Evolutionary conservation across 2,888 invertebrate genomes (phyloP).

Genomic region (Drosophila barbarae): DNA sequence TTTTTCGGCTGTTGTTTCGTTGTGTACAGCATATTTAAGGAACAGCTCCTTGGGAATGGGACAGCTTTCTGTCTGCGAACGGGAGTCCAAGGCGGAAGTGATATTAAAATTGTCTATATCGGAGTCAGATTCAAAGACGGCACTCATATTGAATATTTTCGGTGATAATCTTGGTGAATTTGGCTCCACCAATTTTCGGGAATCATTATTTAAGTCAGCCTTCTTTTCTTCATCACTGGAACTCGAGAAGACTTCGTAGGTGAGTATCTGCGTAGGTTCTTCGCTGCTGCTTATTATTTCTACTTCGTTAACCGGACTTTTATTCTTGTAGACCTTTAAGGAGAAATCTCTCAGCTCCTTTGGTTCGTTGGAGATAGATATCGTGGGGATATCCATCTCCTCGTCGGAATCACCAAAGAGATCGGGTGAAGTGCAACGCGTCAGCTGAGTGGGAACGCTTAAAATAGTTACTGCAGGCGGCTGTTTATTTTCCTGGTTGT

Average conservation of each 20-base stretch:
- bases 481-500: conserved; percentile 43
- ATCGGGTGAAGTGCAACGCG: conserved; percentile 75
- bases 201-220: not conserved
- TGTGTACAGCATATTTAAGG: conserved; percentile 29
- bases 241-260: conserved; percentile 74
- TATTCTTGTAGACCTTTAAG: conserved; percentile 38
- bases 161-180: not conserved
- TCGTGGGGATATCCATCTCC: not conserved
- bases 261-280: conserved; percentile 44
- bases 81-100: not conserved
- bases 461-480: conserved; percentile 4
- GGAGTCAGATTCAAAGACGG: conserved; percentile 20
- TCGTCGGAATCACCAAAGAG: conserved; percentile 77
- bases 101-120: conserved; percentile 9
- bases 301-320: conserved; percentile 1
- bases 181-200: conserved; percentile 20
- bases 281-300: conserved; percentile 13
- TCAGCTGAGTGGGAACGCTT: conserved; percentile 37
- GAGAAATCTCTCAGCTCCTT: conserved; percentile 43
- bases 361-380: not conserved
- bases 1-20: not conserved
- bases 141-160: not conserved
- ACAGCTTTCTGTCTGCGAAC: not conserved
- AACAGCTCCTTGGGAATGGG: conserved; percentile 37
- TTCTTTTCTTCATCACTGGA: conserved; percentile 77